These are phyloP conservation scores for Cylas formicarius DNA, from an alignment of 1,140 invertebrate genomes.

Conservation along the genomic window DNA sequence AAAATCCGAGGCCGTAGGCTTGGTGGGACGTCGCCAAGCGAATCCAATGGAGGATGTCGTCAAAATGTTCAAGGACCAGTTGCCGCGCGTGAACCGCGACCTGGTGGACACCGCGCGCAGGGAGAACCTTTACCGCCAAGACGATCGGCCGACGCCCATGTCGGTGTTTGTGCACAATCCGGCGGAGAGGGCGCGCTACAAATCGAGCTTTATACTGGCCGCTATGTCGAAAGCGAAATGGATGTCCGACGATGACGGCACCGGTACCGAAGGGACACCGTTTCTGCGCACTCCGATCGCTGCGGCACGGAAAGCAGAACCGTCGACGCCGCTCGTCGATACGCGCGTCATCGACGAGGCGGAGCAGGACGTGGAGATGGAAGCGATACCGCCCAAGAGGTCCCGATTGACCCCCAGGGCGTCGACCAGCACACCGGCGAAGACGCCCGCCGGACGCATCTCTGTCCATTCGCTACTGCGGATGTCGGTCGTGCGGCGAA, in stretches of 20 bases:
- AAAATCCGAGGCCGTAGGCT: constrained; percentile 22
- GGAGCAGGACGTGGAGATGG: constrained; percentile 1
- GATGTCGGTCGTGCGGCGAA: constrained; percentile 29
- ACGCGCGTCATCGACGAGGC: constrained; percentile 20
- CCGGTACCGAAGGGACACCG: constrained; percentile 32
- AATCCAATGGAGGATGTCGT: constrained; percentile 25
- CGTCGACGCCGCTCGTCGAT: constrained; percentile 19
- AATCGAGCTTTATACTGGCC: constrained; percentile 34
- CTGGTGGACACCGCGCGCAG: constrained; percentile 27
- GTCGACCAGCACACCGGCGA: constrained; percentile 1
- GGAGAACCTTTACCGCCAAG: constrained; percentile 29
- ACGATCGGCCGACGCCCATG: constrained; percentile 28
- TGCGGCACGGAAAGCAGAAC: constrained; percentile 6
- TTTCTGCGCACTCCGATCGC: constrained; percentile 34
- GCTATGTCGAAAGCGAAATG: constrained; percentile 33
- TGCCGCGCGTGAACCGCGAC: constrained; percentile 29
- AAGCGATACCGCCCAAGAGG: constrained; percentile 16
- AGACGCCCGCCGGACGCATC: background rate
- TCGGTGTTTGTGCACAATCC: constrained; percentile 36
- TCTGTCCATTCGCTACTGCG: constrained; percentile 13
- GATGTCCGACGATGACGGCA: constrained; percentile 24
- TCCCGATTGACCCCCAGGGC: constrained; percentile 18
- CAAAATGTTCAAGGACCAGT: constrained; percentile 24
- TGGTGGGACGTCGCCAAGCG: constrained; percentile 25
- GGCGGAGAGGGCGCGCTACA: constrained; percentile 32